These are phyloP conservation scores for Aphidius ervi DNA, from an alignment of 1,140 invertebrate genomes.

Conservation along the genomic window DNA sequence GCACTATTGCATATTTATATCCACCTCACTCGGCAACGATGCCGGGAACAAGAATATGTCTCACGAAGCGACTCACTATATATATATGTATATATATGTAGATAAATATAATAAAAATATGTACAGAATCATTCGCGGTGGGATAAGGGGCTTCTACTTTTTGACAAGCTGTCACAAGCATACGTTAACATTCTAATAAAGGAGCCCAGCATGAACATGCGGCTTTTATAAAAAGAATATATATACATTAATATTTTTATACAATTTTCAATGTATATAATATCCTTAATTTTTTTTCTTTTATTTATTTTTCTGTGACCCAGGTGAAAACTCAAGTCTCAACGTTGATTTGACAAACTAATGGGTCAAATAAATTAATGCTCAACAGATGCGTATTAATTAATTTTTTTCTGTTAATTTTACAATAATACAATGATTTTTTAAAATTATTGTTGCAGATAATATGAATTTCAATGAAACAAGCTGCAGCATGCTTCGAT, in stretches of 20 bases:
- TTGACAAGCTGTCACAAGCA: constrained; percentile 45
- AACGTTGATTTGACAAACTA: no score
- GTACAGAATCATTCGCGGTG: no score
- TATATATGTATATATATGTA: no score
- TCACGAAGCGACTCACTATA: no score
- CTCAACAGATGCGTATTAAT: no score
- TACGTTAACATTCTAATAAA: constrained; percentile 41
- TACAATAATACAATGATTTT: no score
- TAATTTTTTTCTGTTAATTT: no score
- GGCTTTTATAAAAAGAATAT: constrained; percentile 4
- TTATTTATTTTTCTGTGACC: neutral
- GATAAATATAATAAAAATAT: no score
- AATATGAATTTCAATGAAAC: neutral
- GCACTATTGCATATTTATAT: constrained; percentile 52
- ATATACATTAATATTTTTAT: neutral
- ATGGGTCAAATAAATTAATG: no score
- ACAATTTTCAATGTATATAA: constrained; percentile 3
- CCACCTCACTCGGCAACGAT: constrained; percentile 18
- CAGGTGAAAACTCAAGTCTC: no score
- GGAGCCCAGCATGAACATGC: constrained; percentile 12
- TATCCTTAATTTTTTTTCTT: neutral
- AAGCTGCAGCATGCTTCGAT: no score
- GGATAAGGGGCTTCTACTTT: constrained; percentile 18
- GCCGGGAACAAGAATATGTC: constrained; percentile 18
- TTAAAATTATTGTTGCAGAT: neutral